A percentile compares a stretch with the other conserved stretches of the same genome.
These are phyloP conservation scores for Lophius americanus DNA, from an alignment of 2,797 vertebrate genomes.

Conservation along the genomic window DNA sequence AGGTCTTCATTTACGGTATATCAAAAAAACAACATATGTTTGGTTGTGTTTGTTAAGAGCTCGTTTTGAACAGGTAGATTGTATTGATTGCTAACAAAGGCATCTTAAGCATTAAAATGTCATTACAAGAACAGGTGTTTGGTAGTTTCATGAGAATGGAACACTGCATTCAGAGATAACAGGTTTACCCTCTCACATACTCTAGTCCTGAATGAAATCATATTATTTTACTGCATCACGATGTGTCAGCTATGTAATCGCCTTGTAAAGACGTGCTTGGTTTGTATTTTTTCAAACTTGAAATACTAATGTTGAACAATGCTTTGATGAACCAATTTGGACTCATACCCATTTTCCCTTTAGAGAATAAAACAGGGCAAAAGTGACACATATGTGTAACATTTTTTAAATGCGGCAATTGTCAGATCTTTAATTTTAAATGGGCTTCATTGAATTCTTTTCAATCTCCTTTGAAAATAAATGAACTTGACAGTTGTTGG, in stretches of 20 bases:
- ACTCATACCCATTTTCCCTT: too few species aligned
- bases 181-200: slow-evolving; percentile 20
- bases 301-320: background rate
- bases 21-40: background rate
- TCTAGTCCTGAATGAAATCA: slow-evolving; percentile 18
- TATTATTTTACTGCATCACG: background rate
- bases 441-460: too few species aligned
- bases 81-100: background rate
- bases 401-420: too few species aligned
- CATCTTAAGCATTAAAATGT: background rate
- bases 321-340: too few species aligned
- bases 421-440: too few species aligned
- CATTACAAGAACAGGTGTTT: background rate
- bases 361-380: too few species aligned
- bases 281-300: background rate
- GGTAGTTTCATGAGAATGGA: background rate
- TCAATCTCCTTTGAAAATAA: too few species aligned
- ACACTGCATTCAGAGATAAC: background rate
- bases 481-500: too few species aligned
- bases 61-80: background rate
- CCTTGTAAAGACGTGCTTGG: background rate
- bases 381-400: too few species aligned
- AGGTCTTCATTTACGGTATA: background rate
- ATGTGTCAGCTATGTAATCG: background rate
- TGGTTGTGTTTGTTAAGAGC: background rate